These are phyloP conservation scores for Microtus montanus DNA, from an alignment of 2,113 vertebrate genomes.

Conservation along the genomic window DNA sequence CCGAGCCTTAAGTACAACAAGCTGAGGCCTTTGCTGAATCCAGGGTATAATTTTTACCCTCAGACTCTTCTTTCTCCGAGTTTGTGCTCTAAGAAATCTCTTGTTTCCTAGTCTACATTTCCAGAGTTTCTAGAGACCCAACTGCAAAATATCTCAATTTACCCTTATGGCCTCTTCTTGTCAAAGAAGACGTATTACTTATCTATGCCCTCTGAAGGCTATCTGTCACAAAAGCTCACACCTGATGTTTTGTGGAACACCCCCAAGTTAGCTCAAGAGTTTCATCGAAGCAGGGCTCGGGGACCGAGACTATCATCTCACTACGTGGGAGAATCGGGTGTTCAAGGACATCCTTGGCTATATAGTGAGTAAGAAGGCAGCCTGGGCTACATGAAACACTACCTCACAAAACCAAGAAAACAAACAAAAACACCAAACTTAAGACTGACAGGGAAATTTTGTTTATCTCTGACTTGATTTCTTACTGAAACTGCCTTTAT, in stretches of 20 bases:
- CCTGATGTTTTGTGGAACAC: background rate
- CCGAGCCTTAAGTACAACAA: background rate
- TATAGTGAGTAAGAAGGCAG: background rate
- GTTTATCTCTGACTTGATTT: conserved; percentile 37
- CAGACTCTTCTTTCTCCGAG: background rate
- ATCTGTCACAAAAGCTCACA: background rate
- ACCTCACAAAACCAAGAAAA: background rate
- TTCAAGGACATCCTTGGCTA: background rate
- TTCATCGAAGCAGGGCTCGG: background rate
- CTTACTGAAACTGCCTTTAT: background rate
- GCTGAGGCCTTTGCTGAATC: background rate
- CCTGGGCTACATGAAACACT: background rate
- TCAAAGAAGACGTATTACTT: background rate
- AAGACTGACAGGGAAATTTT: background rate
- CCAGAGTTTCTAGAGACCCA: conserved; percentile 7
- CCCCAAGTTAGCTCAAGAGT: background rate
- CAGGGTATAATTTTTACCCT: background rate
- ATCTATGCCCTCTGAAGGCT: background rate
- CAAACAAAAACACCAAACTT: background rate
- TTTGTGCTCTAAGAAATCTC: background rate
- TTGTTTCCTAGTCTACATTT: background rate
- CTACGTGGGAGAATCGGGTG: background rate
- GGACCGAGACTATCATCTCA: no score
- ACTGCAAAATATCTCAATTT: background rate
- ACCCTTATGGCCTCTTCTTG: background rate